These are phyloP conservation scores for Nothoprocta perdicaria DNA, from an alignment of 2,113 vertebrate species.

Conservation along the genomic window DNA sequence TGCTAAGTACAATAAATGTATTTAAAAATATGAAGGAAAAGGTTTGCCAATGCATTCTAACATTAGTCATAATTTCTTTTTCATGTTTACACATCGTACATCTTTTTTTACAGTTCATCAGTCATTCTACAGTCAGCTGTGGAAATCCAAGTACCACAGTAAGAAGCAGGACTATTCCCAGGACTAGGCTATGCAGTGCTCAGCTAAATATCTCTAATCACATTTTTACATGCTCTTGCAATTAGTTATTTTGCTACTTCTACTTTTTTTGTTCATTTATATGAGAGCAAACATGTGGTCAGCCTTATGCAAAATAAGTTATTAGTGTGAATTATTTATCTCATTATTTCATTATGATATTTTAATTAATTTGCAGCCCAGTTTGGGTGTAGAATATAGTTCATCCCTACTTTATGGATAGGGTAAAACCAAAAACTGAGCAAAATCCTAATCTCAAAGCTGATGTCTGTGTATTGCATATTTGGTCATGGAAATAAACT, in stretches of 20 bases:
- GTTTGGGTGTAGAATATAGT: neutral
- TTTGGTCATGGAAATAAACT: neutral
- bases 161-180: neutral
- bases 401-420: neutral
- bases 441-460: neutral
- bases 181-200: neutral
- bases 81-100: neutral
- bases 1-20: neutral
- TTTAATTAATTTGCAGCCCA: neutral
- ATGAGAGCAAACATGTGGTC: neutral
- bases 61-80: slow-evolving; percentile 4
- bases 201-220: neutral
- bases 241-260: neutral
- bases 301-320: neutral
- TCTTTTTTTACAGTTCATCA: neutral
- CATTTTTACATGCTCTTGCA: neutral
- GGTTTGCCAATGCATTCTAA: neutral
- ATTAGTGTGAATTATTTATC: neutral
- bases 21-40: neutral
- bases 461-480: neutral
- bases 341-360: neutral
- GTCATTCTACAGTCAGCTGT: neutral
- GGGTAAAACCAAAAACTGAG: neutral
- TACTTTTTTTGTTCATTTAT: neutral
- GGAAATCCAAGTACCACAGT: neutral